A percentile compares a stretch with the other conserved stretches of the same genome.
These are phyloP conservation scores for Ancistrus triradiatus DNA, from an alignment of 2,113 vertebrate genomes.

Conservation along the genomic window DNA sequence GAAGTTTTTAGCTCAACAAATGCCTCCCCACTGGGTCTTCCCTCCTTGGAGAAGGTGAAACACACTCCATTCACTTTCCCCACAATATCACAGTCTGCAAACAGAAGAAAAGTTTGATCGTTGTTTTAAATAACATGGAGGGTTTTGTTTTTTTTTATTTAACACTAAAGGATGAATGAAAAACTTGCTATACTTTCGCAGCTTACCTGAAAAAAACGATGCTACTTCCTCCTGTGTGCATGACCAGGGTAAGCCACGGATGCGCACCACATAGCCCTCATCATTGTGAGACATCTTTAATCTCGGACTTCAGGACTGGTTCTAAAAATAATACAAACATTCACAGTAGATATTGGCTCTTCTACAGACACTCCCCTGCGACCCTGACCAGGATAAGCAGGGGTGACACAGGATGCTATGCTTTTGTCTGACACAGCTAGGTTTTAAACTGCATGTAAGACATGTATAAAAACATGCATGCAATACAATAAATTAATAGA, in stretches of 20 bases:
- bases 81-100: constrained; percentile 72
- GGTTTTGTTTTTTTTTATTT: too few relatives aligned
- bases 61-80: constrained; percentile 74
- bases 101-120: background rate
- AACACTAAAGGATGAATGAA: too few relatives aligned
- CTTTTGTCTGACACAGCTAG: too few relatives aligned
- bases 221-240: constrained; percentile 76
- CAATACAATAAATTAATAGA: too few relatives aligned
- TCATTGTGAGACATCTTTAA: constrained; percentile 71
- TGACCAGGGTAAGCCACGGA: constrained; percentile 79
- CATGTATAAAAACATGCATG: too few relatives aligned
- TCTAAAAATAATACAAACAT: constrained; percentile 1
- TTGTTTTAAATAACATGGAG: too few relatives aligned
- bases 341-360: too few relatives aligned
- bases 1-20: constrained; percentile 74
- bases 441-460: too few relatives aligned
- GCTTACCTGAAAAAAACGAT: constrained; percentile 76
- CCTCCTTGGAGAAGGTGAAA: constrained; percentile 79
- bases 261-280: constrained; percentile 76
- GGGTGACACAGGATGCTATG: too few relatives aligned
- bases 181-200: too few relatives aligned
- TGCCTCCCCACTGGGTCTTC: constrained; percentile 77
- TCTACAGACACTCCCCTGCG: too few relatives aligned
- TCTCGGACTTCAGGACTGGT: constrained; percentile 37
- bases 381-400: too few relatives aligned